Evolutionary conservation across 2,797 vertebrate genomes (phyloP).

Genomic region (Etheostoma nigrum): DNA sequence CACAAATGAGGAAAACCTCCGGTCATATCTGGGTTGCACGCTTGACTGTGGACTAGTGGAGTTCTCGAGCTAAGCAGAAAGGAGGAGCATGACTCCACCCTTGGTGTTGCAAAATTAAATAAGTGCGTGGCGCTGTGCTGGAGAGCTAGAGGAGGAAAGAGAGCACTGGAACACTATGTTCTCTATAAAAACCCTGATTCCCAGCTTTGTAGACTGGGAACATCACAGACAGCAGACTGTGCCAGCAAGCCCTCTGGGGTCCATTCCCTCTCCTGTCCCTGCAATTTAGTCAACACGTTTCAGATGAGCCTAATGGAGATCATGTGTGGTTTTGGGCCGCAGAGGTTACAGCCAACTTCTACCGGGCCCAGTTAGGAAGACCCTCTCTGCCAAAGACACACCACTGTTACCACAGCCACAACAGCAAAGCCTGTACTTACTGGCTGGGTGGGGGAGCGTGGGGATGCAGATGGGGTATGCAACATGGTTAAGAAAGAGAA

Average conservation of each 20-base stretch:
- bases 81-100: constrained; percentile 56
- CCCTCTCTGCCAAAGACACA: constrained; percentile 77
- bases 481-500: constrained; percentile 61
- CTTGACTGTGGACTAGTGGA: constrained; percentile 88
- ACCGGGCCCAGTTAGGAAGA: constrained; percentile 71
- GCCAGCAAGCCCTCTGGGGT: constrained; percentile 81
- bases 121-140: constrained; percentile 57
- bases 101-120: constrained; percentile 52
- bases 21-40: constrained; percentile 84
- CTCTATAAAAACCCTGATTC: constrained; percentile 78
- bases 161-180: constrained; percentile 78
- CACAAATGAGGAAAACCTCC: constrained; percentile 86
- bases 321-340: constrained; percentile 79
- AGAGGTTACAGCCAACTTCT: constrained; percentile 75
- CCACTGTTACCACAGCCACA: constrained; percentile 77
- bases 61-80: constrained; percentile 73
- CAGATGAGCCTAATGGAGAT: constrained; percentile 85
- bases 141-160: constrained; percentile 53
- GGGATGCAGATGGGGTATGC: constrained; percentile 74
- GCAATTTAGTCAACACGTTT: constrained; percentile 84
- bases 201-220: constrained; percentile 74
- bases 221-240: constrained; percentile 76
- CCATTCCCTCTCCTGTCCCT: constrained; percentile 79
- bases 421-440: constrained; percentile 74
- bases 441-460: constrained; percentile 70